Evolutionary conservation across 2,113 vertebrate species (phyloP), one percentile per base, ranked within the genome.

Genomic region (Irena cyanogastra): DNA sequence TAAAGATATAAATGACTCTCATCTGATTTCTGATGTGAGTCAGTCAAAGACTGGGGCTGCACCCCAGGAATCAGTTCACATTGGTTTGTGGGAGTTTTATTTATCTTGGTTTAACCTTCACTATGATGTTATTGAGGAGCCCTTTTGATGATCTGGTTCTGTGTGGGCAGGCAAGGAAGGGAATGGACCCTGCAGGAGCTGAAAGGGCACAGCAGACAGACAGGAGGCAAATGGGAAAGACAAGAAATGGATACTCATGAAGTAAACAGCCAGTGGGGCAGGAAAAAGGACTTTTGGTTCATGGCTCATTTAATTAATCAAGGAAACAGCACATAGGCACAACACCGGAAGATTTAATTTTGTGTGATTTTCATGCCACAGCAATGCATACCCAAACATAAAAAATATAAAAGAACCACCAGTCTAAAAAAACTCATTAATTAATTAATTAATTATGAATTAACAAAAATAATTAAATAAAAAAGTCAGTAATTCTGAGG

Each of bases 331-430:
- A 56, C 49, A 59, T 16, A 68, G 27, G 5, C 21, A 44, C 7
- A 31, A 33, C 19, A 53, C 8, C 13, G 42, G 42, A 74, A 77
- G 7, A 66, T 47, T 82, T 57, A 13, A 42, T 59, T 70, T 78
- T 79, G 15, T 33, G 18, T 84, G 4, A 28, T 24, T 72, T 86
- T 89, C 30, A 42, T 92, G 53, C 5, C 16, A n/a, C 21, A 42
- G 8, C 1, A 50, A 11, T 20, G 5, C 4, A 6, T 31, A 39
- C 1, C 1, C 9, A 61, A 49, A 39, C 7, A 77, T 6, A 33
- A 56, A 66, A 50, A 39, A 56, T n/a, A 21, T 15, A 19, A 24
- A 35, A 41, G 10, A 2, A n/a, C n/a, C 3, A 45, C 9, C 13
- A 63, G 12, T 69, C 18, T 54, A 42, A 15, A 8, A 89, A 57